phyloP scores from a whole-genome alignment of 2,113 vertebrate species.

The Microcebus lehilahytsara region DNA sequence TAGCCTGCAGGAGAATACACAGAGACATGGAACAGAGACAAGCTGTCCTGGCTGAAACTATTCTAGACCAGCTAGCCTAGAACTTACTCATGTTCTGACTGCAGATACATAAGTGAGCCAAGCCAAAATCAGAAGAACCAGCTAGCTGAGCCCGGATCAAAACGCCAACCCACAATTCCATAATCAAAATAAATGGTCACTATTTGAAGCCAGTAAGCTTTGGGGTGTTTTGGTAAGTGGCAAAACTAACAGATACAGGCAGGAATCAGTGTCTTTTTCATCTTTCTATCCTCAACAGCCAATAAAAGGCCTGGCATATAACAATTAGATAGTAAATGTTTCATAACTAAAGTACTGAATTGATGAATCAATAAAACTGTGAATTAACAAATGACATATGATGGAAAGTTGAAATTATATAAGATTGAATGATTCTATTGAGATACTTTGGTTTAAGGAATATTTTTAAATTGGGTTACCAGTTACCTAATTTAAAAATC shows the following conservation, averaged over 20 bases:
- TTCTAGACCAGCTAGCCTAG: not conserved
- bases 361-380: not conserved
- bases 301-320: not conserved
- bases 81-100: not conserved
- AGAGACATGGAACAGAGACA: not conserved
- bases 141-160: constrained; percentile 5
- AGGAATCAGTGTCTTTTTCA: not conserved
- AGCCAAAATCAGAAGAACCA: constrained; percentile 49
- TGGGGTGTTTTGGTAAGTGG: not conserved
- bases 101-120: not conserved
- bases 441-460: not conserved
- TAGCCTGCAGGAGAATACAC: not conserved
- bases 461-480: not conserved
- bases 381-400: not conserved
- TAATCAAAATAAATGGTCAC: not conserved
- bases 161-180: not conserved
- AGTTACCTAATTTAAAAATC: not conserved
- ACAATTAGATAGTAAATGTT: not conserved
- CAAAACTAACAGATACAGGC: not conserved
- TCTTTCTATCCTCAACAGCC: not conserved
- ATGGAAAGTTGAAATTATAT: not conserved
- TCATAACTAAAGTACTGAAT: constrained; percentile 1
- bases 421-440: not conserved
- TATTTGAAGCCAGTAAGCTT: not conserved
- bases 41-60: not conserved